Conservation (phyloP, 2,113 vertebrate species). For the Platichthys stellatus region DNA sequence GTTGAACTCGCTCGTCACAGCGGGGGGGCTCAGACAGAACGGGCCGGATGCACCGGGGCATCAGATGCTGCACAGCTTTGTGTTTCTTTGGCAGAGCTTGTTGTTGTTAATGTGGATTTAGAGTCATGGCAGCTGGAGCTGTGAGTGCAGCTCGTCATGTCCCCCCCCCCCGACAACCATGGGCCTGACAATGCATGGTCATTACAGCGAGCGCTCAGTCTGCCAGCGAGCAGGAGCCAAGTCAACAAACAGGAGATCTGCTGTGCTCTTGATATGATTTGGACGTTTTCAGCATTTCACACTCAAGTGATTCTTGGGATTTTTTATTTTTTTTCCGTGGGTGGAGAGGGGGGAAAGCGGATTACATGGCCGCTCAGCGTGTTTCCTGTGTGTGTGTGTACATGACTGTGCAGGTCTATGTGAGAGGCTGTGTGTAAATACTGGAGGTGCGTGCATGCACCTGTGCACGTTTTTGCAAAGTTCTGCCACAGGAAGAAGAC, state of each 20-base stretch:
- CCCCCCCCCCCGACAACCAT: conserved; percentile 16
- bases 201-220: conserved; percentile 61
- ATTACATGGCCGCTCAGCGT: conserved; percentile 49
- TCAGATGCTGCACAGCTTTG: neutral
- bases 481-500: too few relatives aligned
- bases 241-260: conserved; percentile 52
- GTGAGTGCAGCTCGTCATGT: conserved; percentile 10
- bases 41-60: too few relatives aligned
- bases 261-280: conserved; percentile 59
- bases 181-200: conserved; percentile 55
- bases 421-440: too few relatives aligned
- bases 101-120: conserved; percentile 55
- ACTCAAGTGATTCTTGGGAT: conserved; percentile 63
- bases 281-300: conserved; percentile 70
- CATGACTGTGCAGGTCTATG: neutral
- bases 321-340: conserved; percentile 24
- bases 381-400: conserved; percentile 15
- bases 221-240: conserved; percentile 46
- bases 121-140: conserved; percentile 40
- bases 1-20: neutral
- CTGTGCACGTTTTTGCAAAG: conserved; percentile 13
- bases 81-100: conserved; percentile 46
- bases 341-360: conserved; percentile 58
- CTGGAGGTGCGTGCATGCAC: conserved; percentile 14
- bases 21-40: too few relatives aligned